Evolutionary conservation across 2,888 invertebrate genomes (phyloP), one percentile per base, ranked within the genome.

Genomic region (Chloromyia formosa): DNA sequence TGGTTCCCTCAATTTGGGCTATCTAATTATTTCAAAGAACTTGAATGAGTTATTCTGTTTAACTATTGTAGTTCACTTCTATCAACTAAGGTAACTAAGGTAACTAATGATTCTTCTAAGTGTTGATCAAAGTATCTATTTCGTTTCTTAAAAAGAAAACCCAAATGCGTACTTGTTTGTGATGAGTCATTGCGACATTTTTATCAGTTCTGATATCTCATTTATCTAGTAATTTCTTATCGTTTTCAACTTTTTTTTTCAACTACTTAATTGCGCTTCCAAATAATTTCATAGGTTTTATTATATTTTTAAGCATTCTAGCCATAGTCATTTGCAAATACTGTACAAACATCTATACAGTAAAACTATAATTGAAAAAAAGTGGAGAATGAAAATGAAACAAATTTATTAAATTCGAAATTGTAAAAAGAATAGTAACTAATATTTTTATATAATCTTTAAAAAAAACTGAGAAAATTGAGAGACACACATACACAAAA

Each of bases 391-490:
- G 23, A 73, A 75, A 4, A 35, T 60, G 40, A 54, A 74, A 40
- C 14, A 71, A 56, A 18, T 27, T n/a, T 56, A 27, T 35, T 54
- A n/a, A 58, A 58, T 71, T 71, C 58, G 18, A 58, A 56, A 71
- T 56, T 40, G 16, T 40, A 58, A 60, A 58, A 72, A 73, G 27
- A 35, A 61, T 23, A 73, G 40, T 27, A 73, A 73, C 12, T 58
- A 74, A 74, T 76, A 76, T 76, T 76, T 76, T 76, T 76, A 76
- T 76, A 76, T 76, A 76, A 76, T 74, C 76, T 76, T 76, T 76
- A 35, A 71, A 71, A 64, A 20, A 14, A 9, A 71, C 56, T 12
- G 56, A n/a, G n/a, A 10, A 56, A 40, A 18, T 71, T 42, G n/a
- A 20, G 40, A 40, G 18, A 18, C 40, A 56, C 42, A 14, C 56